Conservation (phyloP, 2,797 vertebrate species). For the Ciconia nigra region DNA sequence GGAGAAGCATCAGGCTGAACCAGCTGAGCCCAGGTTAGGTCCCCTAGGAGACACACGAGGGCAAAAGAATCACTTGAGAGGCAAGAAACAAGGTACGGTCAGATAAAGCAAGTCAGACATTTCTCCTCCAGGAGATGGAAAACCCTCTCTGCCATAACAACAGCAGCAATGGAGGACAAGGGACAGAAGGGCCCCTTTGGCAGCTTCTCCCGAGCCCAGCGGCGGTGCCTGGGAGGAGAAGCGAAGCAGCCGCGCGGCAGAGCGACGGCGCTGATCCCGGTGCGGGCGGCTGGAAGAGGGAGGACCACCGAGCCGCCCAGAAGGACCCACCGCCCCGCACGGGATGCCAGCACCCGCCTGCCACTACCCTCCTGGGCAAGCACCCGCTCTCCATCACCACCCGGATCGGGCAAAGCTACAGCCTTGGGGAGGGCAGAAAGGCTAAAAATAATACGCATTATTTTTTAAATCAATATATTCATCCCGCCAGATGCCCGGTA, state of each 20-base stretch:
- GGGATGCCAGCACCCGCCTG: rapidly evolving
- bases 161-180: not conserved
- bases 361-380: not conserved
- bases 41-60: not conserved
- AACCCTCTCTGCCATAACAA: not conserved
- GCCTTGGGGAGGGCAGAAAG: not conserved
- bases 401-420: rapidly evolving
- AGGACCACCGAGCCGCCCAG: not conserved
- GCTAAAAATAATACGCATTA: not conserved
- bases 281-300: too few species aligned
- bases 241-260: not conserved
- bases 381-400: not conserved
- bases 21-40: not conserved
- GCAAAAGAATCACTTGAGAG: not conserved
- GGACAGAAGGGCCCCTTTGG: rapidly evolving
- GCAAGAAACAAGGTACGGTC: not conserved
- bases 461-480: not conserved
- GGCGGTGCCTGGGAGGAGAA: rapidly evolving
- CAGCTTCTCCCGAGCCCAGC: not conserved
- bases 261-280: rapidly evolving
- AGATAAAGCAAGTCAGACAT: not conserved
- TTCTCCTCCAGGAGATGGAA: not conserved
- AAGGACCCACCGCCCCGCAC: rapidly evolving
- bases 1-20: too few species aligned
- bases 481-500: slow-evolving; percentile 11